Base-by-base conservation (phyloP, 2,888 invertebrate genomes). In the Thalpophila matura region DNA sequence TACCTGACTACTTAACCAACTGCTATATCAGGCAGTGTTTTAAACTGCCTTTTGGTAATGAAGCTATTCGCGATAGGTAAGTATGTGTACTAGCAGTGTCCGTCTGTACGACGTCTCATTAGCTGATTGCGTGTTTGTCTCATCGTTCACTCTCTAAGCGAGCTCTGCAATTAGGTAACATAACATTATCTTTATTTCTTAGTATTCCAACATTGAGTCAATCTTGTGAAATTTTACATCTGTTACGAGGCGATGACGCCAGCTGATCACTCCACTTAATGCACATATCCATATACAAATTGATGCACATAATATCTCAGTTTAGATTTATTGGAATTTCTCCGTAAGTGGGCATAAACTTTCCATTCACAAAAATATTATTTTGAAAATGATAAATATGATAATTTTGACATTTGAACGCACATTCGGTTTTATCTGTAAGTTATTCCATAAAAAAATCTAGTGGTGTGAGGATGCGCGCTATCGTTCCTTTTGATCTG, bases 131-230 rank as follows among this genome's bases (percentile, higher is more conserved):
- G 83, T 87, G 86, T 73, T 64, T 74, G 50, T 60, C 64, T 70
- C 56, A 49, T 74, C 72, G 51, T 67, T 77, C 79, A 83, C 86
- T 87, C 88, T 88, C 85, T 81, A 83, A 75, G 67, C 78, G 71
- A 83, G 68, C 80, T 64, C 62, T 65, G 81, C 82, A 88, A 89
- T 88, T 87, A 87, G 83, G 83, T 86, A 89, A 89, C 85, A 82
- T 82, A 85, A 83, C 81, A 83, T 85, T 85, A 86, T 86, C 82
- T 84, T 64, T 82, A 79, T 81, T 82, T 80, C 76, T 81, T 59
- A 72, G 80, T 82, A 84, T 85, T 83, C 79, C 83, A 83, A 80
- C 79, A 84, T 75, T 74, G 72, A 74, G 62, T 65, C 71, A 60
- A 75, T 69, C 70, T 87, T 88, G 83, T 81, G 89, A 87, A 88